phyloP scores from a whole-genome alignment of 2,888 invertebrate species.

The Malthinus flaveolus region DNA sequence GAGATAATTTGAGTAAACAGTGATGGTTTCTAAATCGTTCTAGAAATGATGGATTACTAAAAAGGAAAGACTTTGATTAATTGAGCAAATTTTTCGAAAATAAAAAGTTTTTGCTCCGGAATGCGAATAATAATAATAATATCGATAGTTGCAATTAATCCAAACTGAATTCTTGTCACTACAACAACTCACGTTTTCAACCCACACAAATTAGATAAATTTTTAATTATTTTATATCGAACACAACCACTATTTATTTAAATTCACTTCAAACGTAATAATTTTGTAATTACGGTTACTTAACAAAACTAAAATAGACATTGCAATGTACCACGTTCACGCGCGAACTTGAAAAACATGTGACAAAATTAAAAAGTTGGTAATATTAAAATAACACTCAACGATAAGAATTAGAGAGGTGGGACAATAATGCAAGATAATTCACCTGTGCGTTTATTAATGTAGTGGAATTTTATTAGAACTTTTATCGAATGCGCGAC shows the following conservation, averaged over 20 bases:
- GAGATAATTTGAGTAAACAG: conserved; percentile 1
- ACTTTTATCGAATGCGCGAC: too few species aligned
- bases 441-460: neutral
- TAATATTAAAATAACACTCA: conserved; percentile 23
- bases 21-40: neutral
- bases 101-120: neutral
- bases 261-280: conserved; percentile 16
- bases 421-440: conserved; percentile 13
- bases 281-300: conserved; percentile 15
- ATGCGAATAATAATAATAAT: neutral
- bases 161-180: conserved; percentile 12
- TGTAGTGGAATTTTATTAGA: too few species aligned
- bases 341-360: conserved; percentile 18
- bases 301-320: conserved; percentile 22
- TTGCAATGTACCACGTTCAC: conserved; percentile 15
- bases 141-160: neutral
- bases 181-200: neutral
- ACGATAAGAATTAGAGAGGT: conserved; percentile 22
- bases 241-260: conserved; percentile 13
- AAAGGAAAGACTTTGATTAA: conserved; percentile 3
- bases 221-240: conserved; percentile 10
- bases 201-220: conserved; percentile 5
- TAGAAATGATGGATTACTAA: conserved; percentile 3
- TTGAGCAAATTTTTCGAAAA: neutral
- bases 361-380: conserved; percentile 25